phyloP scores from a whole-genome alignment of 2,113 vertebrate species.

The Otocyon megalotis region DNA sequence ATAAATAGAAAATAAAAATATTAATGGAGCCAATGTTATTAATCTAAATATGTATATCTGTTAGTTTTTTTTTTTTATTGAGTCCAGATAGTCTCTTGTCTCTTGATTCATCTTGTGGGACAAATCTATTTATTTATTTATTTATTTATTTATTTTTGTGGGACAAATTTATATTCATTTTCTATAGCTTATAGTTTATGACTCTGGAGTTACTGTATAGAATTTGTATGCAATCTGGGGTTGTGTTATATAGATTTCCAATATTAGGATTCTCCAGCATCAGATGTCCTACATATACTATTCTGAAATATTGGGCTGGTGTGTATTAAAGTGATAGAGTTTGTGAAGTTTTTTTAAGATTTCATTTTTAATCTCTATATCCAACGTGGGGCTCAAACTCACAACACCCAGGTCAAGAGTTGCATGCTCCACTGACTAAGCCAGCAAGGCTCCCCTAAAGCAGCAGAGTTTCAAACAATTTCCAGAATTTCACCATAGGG shows the following conservation, averaged over 20 bases:
- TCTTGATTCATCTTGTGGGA: slow-evolving; percentile 1
- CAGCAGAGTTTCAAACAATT: not conserved
- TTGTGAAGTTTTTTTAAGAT: not conserved
- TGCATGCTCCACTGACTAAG: not conserved
- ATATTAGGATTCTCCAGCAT: not conserved
- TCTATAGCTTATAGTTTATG: slow-evolving; percentile 42
- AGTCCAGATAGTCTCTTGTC: not conserved
- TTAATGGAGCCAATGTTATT: slow-evolving; percentile 6
- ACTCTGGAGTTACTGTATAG: not conserved
- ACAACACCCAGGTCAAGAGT: not conserved
- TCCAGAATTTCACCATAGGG: not conserved
- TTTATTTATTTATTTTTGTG: not conserved
- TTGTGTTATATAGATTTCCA: slow-evolving; percentile 44
- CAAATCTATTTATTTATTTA: not conserved
- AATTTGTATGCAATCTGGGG: not conserved
- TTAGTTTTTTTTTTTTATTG: not conserved
- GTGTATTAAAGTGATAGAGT: slow-evolving; percentile 20
- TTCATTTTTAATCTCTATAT: not conserved
- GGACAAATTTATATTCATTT: not conserved
- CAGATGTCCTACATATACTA: not conserved
- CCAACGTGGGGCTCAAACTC: not conserved
- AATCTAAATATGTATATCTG: not conserved
- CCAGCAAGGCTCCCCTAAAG: not conserved
- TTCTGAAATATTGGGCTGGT: slow-evolving; percentile 19
- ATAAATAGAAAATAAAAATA: slow-evolving; percentile 67